Evolutionary conservation across 2,888 invertebrate genomes (phyloP), one percentile per base, ranked within the genome.

Genomic region (Lasioglossum morio): DNA sequence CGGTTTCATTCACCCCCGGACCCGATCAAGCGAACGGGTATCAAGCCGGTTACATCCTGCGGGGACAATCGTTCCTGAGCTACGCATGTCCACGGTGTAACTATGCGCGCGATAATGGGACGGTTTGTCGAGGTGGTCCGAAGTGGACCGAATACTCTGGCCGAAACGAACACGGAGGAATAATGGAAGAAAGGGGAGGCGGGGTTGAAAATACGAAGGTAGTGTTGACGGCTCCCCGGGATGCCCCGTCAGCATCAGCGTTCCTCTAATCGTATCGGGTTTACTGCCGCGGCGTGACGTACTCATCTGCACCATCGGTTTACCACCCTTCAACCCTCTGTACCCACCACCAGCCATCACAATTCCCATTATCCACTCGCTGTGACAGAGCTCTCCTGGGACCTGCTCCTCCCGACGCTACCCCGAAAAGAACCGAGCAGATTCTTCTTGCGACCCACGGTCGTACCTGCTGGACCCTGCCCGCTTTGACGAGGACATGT

Each of bases 201-300:
- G 89, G 88, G 88, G 90, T 89, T 89, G 92, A 87, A 87, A 81
- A 81, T 85, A 84, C 83, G 89, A 91, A 92, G 91, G 94, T 94
- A 93, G 93, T 93, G 94, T 95, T 94, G 95, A 95, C 95, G 94
- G 94, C 92, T 95, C 95, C 95, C 95, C 91, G 93, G 94, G 94
- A 92, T 94, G 94, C 94, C 89, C 93, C 93, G 94, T 94, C 94
- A 94, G 94, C 92, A 93, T 94, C 93, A 94, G 92, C 94, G 93
- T 92, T 92, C 93, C 90, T 92, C 87, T 93, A 93, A 94, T 93
- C 94, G 93, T 94, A 92, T 94, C 93, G 93, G 92, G 93, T 95
- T 95, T 95, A 95, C 94, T 93, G 94, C 94, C 93, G 92, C 92
- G 91, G 93, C 95, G 95, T 95, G 95, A 95, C 94, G 93, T 94